phyloP scores from a whole-genome alignment of 1,140 invertebrate genomes.

The Drosophila funebris region DNA sequence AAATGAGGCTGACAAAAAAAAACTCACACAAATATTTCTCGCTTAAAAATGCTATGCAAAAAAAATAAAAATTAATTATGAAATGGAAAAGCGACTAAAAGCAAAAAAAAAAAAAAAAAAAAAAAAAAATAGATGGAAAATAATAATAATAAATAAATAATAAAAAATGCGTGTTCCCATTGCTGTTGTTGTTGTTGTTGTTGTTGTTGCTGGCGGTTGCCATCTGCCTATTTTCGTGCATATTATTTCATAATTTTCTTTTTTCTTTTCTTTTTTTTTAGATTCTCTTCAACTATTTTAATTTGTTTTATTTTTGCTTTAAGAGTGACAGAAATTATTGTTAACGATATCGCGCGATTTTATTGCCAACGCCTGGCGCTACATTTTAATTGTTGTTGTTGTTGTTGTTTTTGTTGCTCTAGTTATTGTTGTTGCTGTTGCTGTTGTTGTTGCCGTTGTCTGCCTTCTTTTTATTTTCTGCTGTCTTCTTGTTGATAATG shows the following conservation, averaged over 20 bases:
- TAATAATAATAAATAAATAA: constrained; percentile 11
- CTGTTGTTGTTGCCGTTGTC: constrained; percentile 11
- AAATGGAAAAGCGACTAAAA: constrained; percentile 60
- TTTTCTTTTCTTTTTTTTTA: constrained; percentile 10
- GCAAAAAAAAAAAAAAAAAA: constrained; percentile 16
- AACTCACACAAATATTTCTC: constrained; percentile 17
- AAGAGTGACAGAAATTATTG: constrained; percentile 76
- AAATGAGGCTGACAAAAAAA: constrained; percentile 47
- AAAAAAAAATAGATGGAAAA: constrained; percentile 12
- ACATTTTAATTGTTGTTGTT: constrained; percentile 23
- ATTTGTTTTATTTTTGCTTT: constrained; percentile 76
- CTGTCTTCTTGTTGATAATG: constrained; percentile 54
- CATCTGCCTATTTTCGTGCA: constrained; percentile 65
- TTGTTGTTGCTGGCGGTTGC: constrained; percentile 39
- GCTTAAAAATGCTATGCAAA: constrained; percentile 19
- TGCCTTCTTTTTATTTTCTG: background rate
- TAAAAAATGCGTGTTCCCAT: constrained; percentile 28
- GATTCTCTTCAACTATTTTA: constrained; percentile 66
- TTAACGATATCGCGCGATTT: constrained; percentile 71
- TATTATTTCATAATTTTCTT: constrained; percentile 71
- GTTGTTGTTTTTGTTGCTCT: background rate
- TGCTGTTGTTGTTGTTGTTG: constrained; percentile 2
- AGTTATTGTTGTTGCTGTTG: background rate
- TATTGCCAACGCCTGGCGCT: constrained; percentile 52
- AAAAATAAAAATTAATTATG: constrained; percentile 28